A percentile compares a stretch with the other conserved stretches of the same genome.
Conservation (phyloP, 2,113 vertebrate species). For the Phoenicopterus ruber region DNA sequence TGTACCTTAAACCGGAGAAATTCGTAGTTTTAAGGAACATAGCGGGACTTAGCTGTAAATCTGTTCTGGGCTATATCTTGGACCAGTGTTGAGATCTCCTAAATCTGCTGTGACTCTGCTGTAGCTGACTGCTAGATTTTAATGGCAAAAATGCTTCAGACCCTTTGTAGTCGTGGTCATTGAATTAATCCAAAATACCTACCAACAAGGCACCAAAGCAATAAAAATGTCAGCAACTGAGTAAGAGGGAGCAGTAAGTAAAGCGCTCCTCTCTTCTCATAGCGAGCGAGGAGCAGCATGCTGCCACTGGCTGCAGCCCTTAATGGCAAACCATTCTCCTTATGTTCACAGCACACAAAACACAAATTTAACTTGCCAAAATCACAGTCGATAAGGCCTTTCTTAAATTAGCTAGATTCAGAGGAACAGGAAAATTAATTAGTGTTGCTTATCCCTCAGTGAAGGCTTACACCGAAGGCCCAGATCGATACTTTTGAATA, state of each 20-base stretch:
- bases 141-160: not conserved
- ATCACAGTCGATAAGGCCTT: not conserved
- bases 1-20: not conserved
- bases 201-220: not conserved
- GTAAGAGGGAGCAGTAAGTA: not conserved
- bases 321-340: not conserved
- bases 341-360: not conserved
- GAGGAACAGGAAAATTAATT: constrained; percentile 16
- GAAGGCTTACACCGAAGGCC: not conserved
- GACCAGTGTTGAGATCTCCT: not conserved
- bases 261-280: not conserved
- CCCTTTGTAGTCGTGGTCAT: not conserved
- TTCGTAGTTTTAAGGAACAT: not conserved
- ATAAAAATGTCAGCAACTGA: not conserved
- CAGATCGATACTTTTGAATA: not conserved
- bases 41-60: not conserved
- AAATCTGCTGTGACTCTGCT: not conserved
- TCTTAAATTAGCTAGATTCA: not conserved
- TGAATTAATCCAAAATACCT: not conserved
- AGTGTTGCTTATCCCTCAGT: not conserved
- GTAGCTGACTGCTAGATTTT: not conserved
- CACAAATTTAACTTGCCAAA: not conserved
- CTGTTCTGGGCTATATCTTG: not conserved
- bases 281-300: fast-evolving
- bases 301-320: not conserved